Conservation (phyloP, 2,888 invertebrate species). For the Lycophotia porphyrea region DNA sequence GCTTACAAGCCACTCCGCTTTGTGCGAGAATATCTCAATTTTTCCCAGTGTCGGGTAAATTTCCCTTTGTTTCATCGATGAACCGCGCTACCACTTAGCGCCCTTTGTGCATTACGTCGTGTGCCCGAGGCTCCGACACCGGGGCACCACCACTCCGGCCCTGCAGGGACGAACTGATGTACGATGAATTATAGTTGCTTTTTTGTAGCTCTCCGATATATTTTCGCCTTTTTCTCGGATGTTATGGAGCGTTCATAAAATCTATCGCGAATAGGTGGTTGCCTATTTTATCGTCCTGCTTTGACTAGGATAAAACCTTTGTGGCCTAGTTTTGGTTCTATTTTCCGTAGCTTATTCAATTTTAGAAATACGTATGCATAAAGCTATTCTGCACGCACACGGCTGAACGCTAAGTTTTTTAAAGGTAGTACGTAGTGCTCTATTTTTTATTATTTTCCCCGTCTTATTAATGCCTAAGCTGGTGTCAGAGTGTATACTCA, state of each 20-base stretch:
- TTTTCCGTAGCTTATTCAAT: no score
- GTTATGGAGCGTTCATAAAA: conserved; percentile 28
- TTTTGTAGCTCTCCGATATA: conserved; percentile 50
- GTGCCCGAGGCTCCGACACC: conserved; percentile 72
- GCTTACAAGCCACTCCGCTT: conserved; percentile 63
- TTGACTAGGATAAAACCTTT: neutral
- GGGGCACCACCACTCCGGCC: conserved; percentile 35
- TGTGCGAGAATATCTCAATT: conserved; percentile 69
- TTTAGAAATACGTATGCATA: neutral
- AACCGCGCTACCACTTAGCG: conserved; percentile 78
- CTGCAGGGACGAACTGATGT: conserved; percentile 44
- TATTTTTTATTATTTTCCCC: no score
- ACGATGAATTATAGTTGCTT: conserved; percentile 56
- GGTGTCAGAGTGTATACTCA: no score
- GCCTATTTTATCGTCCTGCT: conserved; percentile 19
- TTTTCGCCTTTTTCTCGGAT: conserved; percentile 39
- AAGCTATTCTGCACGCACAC: no score
- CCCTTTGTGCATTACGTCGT: conserved; percentile 84
- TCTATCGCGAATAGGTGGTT: conserved; percentile 24
- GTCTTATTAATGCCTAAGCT: no score
- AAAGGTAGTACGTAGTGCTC: no score
- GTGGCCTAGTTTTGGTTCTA: neutral
- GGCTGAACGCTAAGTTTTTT: no score
- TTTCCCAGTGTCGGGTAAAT: conserved; percentile 67
- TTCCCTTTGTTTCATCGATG: conserved; percentile 81